A percentile compares a stretch with the other conserved stretches of the same genome.
Conservation (phyloP, 2,113 vertebrate species). For the Catharus fuscescens region DNA sequence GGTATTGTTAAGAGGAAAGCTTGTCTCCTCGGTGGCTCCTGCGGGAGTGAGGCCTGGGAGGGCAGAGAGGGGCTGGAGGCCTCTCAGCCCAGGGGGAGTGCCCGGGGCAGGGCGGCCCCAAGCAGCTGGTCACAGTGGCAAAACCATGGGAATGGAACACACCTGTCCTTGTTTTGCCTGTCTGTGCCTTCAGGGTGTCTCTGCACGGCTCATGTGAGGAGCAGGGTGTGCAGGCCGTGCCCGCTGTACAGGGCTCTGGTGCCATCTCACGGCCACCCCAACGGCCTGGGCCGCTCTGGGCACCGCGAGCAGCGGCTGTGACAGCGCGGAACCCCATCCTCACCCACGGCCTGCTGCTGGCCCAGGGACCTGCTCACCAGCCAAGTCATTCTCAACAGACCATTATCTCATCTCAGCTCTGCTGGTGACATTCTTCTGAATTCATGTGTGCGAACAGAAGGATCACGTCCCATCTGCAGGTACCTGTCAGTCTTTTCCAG, state of each 20-base stretch:
- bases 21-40: background rate
- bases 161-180: accelerated
- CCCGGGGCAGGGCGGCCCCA: too few species aligned
- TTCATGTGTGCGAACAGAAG: background rate
- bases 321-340: background rate
- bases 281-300: accelerated
- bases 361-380: background rate
- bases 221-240: accelerated
- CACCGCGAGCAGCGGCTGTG: accelerated
- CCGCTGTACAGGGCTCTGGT: background rate
- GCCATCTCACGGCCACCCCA: background rate
- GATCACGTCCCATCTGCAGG: background rate
- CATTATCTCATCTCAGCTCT: background rate
- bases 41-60: background rate
- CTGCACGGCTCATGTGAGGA: accelerated
- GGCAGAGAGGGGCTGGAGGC: background rate
- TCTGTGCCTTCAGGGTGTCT: background rate
- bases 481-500: accelerated
- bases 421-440: background rate
- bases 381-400: background rate
- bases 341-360: background rate
- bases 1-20: background rate
- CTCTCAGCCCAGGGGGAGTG: accelerated
- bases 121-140: accelerated
- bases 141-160: accelerated